A percentile compares a stretch with the other conserved stretches of the same genome.
Conservation (phyloP, 2,797 vertebrate species). For the Siniperca undulata region DNA sequence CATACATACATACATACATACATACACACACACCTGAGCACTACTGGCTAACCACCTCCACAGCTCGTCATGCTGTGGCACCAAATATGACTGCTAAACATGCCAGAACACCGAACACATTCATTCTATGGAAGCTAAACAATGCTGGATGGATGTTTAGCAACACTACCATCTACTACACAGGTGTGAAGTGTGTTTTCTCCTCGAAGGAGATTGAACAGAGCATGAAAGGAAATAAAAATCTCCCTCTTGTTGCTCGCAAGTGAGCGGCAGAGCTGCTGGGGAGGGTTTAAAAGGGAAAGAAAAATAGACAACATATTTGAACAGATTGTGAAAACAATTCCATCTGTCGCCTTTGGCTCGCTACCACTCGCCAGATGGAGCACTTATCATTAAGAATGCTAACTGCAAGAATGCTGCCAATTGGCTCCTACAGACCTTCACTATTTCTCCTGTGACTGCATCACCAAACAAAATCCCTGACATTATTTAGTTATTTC, state of each 20-base stretch:
- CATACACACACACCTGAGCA: too few species aligned
- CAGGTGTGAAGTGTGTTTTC: neutral
- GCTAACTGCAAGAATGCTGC: constrained; percentile 80
- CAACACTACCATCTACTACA: neutral
- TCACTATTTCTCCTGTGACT: constrained; percentile 55
- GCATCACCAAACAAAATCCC: constrained; percentile 71
- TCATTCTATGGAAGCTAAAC: neutral
- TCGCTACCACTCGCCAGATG: constrained; percentile 79
- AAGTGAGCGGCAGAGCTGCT: constrained; percentile 50
- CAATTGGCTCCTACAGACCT: constrained; percentile 76
- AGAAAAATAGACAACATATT: constrained; percentile 87
- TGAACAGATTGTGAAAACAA: constrained; percentile 88
- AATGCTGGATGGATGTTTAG: neutral
- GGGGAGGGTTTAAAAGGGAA: constrained; percentile 75
- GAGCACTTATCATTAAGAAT: constrained; percentile 85
- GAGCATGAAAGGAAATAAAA: constrained; percentile 56
- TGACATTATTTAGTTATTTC: constrained; percentile 70
- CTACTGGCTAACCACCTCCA: neutral
- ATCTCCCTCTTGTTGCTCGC: constrained; percentile 57
- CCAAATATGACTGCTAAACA: neutral
- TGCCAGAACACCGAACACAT: neutral
- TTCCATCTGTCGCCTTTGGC: constrained; percentile 88
- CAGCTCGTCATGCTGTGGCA: neutral
- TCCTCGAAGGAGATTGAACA: neutral
- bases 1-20: too few species aligned